A percentile compares a stretch with the other conserved stretches of the same genome.
phyloP scores from a whole-genome alignment of 2,888 invertebrate genomes.

The Platerodrilus igneus region DNA sequence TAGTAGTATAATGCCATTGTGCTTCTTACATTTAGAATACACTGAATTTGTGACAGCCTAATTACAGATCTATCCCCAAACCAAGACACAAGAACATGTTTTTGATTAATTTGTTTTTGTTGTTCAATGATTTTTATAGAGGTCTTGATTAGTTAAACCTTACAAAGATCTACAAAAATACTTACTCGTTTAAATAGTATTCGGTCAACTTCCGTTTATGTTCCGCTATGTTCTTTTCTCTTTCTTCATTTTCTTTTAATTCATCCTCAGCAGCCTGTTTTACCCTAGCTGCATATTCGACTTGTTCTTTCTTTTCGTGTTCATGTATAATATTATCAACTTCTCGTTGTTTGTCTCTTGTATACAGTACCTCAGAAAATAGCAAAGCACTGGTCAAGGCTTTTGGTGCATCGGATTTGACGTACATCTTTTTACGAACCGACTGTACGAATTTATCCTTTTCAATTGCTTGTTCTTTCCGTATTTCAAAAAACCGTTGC shows the following conservation, averaged over 20 bases:
- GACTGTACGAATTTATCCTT: conserved; percentile 33
- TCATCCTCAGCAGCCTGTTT: conserved; percentile 33
- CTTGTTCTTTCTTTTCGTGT: conserved; percentile 35
- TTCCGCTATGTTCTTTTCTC: conserved; percentile 27
- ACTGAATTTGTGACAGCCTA: too few relatives aligned
- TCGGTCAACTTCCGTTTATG: conserved; percentile 30
- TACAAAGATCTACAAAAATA: too few relatives aligned
- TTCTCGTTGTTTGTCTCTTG: conserved; percentile 41
- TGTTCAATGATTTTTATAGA: too few relatives aligned
- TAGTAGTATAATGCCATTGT: too few relatives aligned
- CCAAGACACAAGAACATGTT: too few relatives aligned
- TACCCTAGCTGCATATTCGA: conserved; percentile 33
- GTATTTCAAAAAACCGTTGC: conserved; percentile 26
- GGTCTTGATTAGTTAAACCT: too few relatives aligned
- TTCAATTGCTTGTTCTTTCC: conserved; percentile 32
- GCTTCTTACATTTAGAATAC: too few relatives aligned
- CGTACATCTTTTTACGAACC: conserved; percentile 32
- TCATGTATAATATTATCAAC: conserved; percentile 37
- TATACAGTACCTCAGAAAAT: conserved; percentile 37
- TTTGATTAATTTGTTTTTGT: too few relatives aligned
- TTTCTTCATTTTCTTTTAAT: conserved; percentile 32
- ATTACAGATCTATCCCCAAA: too few relatives aligned
- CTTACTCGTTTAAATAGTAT: conserved; percentile 31
- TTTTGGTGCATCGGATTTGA: conserved; percentile 37
- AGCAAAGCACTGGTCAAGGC: conserved; percentile 39